Evolutionary conservation across 2,888 invertebrate genomes (phyloP), one percentile per base, ranked within the genome.

Genomic region (Caenorhabditis zanzibari): DNA sequence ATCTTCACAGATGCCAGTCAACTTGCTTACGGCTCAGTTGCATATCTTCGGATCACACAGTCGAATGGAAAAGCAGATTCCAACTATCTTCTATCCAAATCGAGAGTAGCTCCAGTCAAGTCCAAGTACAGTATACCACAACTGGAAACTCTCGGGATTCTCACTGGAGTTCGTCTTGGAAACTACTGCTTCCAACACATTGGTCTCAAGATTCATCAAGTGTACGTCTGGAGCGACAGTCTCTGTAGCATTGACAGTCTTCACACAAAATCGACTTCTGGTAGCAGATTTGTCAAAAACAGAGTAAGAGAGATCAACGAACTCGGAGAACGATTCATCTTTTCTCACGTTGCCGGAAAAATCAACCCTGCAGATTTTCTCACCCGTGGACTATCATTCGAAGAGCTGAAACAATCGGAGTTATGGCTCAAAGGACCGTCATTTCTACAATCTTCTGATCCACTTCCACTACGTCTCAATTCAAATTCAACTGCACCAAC

Each of bases 41-140:
- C 68, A 0, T 73, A 81, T 38, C 38, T 81, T 0, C 56, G 66
- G 16, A 12, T 24, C 14, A 66, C 24, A 2, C 22, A 61, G 14
- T 54, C 64, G 0, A 10, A 56, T 1, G n/a, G 68, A 4, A 22
- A 32, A 14, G 90, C 90, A 71, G 12, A 77, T 0, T 54, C 52
- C n/a, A n/a, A 10, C n/a, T 44, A n/a, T 52, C 87, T 5, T 12
- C 58, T 90, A 90, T 80, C 28, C 90, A 90, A 19, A 69, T 72
- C 9, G 74, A 85, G 68, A 59, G 68, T 77, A 0, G 61, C 69
- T 0, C 77, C 77, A 0, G 28, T 52, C 5, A 69, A 59, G 9
- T 14, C n/a, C 16, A 9, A 4, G 0, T 26, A 35, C 16, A 35
- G 32, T 0, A 77, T 77, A 32, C 77, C 77, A 1, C 77, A 77